Evolutionary conservation across 2,113 vertebrate genomes (phyloP), one percentile per base, ranked within the genome.

Genomic region (Melozone crissalis): DNA sequence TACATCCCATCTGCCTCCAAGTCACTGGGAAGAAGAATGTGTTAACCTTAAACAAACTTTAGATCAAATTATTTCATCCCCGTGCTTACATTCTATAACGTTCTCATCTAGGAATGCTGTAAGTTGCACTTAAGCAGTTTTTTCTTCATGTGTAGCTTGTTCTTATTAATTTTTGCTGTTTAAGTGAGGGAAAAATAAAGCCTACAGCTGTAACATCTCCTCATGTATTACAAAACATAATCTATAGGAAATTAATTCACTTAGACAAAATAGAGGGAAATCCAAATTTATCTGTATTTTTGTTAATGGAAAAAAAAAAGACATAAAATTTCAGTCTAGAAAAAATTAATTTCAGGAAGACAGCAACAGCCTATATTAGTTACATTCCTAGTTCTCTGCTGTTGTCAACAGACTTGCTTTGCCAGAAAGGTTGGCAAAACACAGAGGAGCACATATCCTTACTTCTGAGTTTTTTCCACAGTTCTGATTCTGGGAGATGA

Each of bases 41-140:
- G 55, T 76, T 91, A 85, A 79, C 46, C 66, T 85, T 93, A 79
- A 85, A 62, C 51, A 93, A 93, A 93, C 59, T 94, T 91, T 33
- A 76, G 41, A 80, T 87, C 67, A 71, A 82, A 59, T 83, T 73
- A 41, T 85, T 91, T 58, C 35, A 66, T 75, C 44, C 46, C 18
- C 43, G 2, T 65, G 11, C 58, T 73, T 95, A 35, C 15, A 49
- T 62, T 51, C 39, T 83, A 11, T 54, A 57, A 47, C 5, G 4
- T 8, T 82, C 13, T 67, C 78, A 52, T 39, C 23, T 69, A 39
- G 43, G 39, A 90, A 74, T 2, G 5, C 24, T 76, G 20, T 47
- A 80, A 51, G 10, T 54, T 77, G 57, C 77, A 66, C 21, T 20
- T 21, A 63, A 73, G 43, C 30, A 87, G 15, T 39, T 43, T 67